Evolutionary conservation across 2,113 vertebrate species (phyloP).

Genomic region (Pampusana beccarii): DNA sequence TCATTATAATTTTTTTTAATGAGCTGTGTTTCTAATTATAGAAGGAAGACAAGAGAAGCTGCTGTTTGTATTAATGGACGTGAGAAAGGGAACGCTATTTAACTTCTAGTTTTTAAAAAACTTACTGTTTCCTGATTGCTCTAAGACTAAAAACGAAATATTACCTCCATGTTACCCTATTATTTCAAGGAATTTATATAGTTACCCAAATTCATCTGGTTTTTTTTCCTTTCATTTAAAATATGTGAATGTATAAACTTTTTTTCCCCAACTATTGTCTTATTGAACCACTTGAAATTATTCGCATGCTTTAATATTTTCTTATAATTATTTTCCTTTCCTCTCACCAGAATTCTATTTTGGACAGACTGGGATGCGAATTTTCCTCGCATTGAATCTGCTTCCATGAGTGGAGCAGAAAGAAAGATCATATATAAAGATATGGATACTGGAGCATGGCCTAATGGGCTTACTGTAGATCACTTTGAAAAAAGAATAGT

Average conservation of each 20-base stretch:
- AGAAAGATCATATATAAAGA: conserved; percentile 95
- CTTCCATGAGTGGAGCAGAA: conserved; percentile 93
- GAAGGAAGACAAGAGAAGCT: neutral
- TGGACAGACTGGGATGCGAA: conserved; percentile 99
- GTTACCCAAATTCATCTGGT: accelerated
- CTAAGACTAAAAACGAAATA: neutral
- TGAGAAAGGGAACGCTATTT: neutral
- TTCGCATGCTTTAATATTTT: neutral
- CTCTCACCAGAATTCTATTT: conserved; percentile 88
- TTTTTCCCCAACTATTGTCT: neutral
- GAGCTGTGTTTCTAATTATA: neutral
- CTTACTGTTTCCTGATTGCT: neutral
- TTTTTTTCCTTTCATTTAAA: neutral
- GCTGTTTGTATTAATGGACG: neutral
- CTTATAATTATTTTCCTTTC: neutral
- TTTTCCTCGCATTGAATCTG: conserved; percentile 96
- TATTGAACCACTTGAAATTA: neutral
- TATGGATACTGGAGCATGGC: conserved; percentile 98
- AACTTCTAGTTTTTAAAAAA: neutral
- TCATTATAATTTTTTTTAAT: neutral
- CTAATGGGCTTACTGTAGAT: conserved; percentile 96
- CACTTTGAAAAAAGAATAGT: conserved; percentile 97
- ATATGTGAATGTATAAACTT: neutral
- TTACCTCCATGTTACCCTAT: neutral
- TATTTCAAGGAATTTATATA: neutral